Percentiles rank a stretch among this genome's conserved stretches.
Evolutionary conservation across 1,140 invertebrate species (phyloP).

Genomic region (Araneus ventricosus): DNA sequence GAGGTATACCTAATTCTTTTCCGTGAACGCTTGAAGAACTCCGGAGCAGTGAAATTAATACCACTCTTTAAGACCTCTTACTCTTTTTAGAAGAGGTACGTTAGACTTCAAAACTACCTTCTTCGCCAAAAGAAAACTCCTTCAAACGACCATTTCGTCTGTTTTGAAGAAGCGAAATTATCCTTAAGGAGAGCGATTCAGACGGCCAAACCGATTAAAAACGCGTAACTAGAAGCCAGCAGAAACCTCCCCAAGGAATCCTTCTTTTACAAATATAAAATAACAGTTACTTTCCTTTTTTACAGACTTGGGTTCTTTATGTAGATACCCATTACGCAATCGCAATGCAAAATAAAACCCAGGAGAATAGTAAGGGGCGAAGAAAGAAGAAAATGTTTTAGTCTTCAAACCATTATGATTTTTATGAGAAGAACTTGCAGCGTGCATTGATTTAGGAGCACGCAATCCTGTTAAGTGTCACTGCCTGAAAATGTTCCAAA

Average conservation of each 20-base stretch:
- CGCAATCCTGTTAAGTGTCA: too few relatives aligned
- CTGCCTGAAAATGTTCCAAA: too few relatives aligned
- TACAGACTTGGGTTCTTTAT: background rate
- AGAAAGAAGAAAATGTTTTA: background rate
- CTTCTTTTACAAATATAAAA: background rate
- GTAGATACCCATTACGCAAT: background rate
- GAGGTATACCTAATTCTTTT: too few relatives aligned
- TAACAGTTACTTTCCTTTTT: background rate
- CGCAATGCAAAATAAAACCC: background rate
- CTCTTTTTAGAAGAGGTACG: too few relatives aligned
- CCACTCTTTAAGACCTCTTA: too few relatives aligned
- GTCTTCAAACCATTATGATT: background rate
- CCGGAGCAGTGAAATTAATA: too few relatives aligned
- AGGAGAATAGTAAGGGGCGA: background rate
- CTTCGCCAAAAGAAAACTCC: too few relatives aligned
- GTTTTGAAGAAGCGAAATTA: too few relatives aligned
- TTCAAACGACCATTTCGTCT: too few relatives aligned
- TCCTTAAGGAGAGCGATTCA: background rate
- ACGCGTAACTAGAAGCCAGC: background rate
- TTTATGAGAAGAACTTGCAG: conserved; percentile 2
- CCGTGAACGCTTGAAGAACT: too few relatives aligned
- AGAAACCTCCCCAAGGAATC: background rate
- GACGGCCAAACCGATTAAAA: conserved; percentile 12
- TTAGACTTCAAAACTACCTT: too few relatives aligned
- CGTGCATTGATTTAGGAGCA: too few relatives aligned